Evolutionary conservation across 2,113 vertebrate genomes (phyloP).

Genomic region (Shinisaurus crocodilurus): DNA sequence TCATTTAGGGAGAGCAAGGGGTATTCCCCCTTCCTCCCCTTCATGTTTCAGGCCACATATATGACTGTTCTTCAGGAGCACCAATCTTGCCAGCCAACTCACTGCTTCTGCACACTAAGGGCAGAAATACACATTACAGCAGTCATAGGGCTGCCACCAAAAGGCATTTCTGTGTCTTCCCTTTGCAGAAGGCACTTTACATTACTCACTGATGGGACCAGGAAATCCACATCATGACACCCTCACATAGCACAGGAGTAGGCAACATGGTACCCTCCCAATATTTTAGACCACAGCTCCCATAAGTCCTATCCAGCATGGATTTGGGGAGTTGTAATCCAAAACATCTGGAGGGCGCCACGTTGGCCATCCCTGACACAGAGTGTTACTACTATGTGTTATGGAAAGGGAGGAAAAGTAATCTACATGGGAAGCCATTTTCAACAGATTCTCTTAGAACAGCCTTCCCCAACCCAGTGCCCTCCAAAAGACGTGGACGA

Average conservation of each 20-base stretch:
- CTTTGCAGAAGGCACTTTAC: neutral
- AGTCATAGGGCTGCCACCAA: neutral
- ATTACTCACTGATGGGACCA: neutral
- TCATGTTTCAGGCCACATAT: neutral
- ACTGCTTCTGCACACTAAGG: neutral
- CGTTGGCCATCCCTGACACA: too few species aligned
- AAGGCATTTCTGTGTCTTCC: neutral
- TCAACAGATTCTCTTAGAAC: neutral
- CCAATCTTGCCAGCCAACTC: neutral
- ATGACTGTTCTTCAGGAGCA: neutral
- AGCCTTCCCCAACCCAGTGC: too few species aligned
- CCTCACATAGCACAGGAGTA: too few species aligned
- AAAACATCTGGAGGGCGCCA: too few species aligned
- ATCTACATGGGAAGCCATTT: neutral
- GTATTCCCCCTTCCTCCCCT: neutral
- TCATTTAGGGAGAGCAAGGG: neutral
- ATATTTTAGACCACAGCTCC: too few species aligned
- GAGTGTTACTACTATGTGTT: too few species aligned
- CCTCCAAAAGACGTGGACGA: too few species aligned
- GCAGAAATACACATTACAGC: neutral
- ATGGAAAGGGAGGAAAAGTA: too few species aligned
- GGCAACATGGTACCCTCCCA: too few species aligned
- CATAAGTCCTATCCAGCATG: too few species aligned
- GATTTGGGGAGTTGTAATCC: too few species aligned
- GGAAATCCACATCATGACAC: neutral